Percentiles rank a stretch among this genome's conserved stretches.
Evolutionary conservation across 1,140 invertebrate genomes (phyloP).

Genomic region (Drosophila seguyi): DNA sequence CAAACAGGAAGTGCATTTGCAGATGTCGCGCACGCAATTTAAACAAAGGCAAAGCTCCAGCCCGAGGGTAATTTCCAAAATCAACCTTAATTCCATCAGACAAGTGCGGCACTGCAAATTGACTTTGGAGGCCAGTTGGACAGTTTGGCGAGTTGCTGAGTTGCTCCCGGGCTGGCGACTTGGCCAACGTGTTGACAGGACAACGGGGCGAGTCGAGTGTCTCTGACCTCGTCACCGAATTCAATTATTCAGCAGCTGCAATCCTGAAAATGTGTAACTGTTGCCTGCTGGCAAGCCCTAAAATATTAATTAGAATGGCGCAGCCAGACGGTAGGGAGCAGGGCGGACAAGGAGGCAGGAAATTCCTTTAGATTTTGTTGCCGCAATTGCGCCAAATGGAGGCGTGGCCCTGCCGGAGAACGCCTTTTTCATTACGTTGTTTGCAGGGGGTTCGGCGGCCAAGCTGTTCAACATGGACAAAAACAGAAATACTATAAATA

Average conservation of each 20-base stretch:
- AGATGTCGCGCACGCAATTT: slow-evolving; percentile 8
- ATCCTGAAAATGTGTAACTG: slow-evolving; percentile 58
- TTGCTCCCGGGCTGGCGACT: neutral
- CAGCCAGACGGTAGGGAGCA: slow-evolving; percentile 37
- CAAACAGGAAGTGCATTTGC: slow-evolving; percentile 17
- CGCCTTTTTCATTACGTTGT: slow-evolving; percentile 65
- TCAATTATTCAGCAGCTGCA: slow-evolving; percentile 74
- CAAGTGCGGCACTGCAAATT: slow-evolving; percentile 49
- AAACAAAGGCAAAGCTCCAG: neutral
- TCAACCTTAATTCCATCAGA: slow-evolving; percentile 50
- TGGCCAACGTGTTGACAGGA: slow-evolving; percentile 42
- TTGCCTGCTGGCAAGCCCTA: slow-evolving; percentile 57
- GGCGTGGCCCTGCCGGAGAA: slow-evolving; percentile 29
- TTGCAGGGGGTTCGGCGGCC: slow-evolving; percentile 7
- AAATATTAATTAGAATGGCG: slow-evolving; percentile 76
- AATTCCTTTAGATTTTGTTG: slow-evolving; percentile 35
- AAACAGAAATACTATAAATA: neutral
- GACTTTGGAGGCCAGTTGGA: slow-evolving; percentile 45
- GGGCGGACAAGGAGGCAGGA: slow-evolving; percentile 2
- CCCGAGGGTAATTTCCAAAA: slow-evolving; percentile 42
- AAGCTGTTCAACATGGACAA: neutral
- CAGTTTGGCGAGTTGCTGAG: slow-evolving; percentile 15
- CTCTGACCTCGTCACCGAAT: slow-evolving; percentile 59
- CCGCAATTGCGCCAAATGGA: slow-evolving; percentile 41
- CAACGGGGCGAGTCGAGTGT: slow-evolving; percentile 18